A percentile compares a stretch with the other conserved stretches of the same genome.
phyloP scores from a whole-genome alignment of 1,140 invertebrate species.

The Caenorhabditis brenneri region DNA sequence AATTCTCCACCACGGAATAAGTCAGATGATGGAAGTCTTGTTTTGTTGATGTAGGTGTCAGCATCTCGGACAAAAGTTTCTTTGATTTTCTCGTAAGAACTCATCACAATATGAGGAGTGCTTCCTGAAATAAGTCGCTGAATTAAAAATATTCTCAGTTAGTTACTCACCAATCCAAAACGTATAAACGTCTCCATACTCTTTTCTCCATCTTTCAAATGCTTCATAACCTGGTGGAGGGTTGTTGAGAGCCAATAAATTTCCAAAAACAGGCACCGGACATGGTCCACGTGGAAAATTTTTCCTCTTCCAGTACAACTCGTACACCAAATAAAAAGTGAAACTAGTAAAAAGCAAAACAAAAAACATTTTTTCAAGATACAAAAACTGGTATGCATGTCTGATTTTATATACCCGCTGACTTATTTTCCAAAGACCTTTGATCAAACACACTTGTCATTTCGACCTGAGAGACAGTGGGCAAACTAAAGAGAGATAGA shows the following conservation, averaged over 20 bases:
- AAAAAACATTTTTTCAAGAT: not conserved
- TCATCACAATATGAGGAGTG: not conserved
- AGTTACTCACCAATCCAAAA: conserved; percentile 17
- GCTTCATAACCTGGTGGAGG: not conserved
- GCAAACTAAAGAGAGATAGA: not conserved
- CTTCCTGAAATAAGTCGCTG: not conserved
- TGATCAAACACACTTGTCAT: not conserved
- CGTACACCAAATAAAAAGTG: not conserved
- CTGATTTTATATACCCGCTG: not conserved
- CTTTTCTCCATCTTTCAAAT: not conserved
- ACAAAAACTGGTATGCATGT: not conserved
- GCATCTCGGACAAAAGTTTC: not conserved
- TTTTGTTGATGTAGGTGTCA: not conserved
- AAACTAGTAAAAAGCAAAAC: not conserved
- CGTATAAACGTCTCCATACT: not conserved
- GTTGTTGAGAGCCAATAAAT: not conserved
- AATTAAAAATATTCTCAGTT: no score
- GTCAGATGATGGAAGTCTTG: not conserved
- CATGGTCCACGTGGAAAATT: conserved; percentile 1
- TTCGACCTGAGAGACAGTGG: not conserved
- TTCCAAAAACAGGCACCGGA: not conserved
- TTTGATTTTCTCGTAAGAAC: not conserved
- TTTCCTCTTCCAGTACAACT: not conserved
- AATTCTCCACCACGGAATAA: not conserved
- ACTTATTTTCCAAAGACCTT: not conserved